A percentile compares a stretch with the other conserved stretches of the same genome.
phyloP scores from a whole-genome alignment of 1,140 invertebrate genomes.

The Eurosta solidaginis region DNA sequence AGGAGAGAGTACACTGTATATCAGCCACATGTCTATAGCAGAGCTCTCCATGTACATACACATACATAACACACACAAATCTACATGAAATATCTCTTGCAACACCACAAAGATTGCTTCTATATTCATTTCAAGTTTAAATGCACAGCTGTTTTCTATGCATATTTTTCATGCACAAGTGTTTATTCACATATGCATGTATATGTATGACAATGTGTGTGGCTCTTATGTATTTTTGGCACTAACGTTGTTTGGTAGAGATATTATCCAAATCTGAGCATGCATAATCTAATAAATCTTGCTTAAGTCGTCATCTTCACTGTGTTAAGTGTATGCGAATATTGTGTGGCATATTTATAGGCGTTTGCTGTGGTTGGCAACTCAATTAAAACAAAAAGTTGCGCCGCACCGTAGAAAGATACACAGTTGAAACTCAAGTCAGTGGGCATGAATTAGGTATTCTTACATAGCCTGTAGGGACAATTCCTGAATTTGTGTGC shows the following conservation, averaged over 20 bases:
- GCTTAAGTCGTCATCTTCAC: background rate
- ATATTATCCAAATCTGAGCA: background rate
- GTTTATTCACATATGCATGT: background rate
- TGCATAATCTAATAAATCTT: conserved; percentile 17
- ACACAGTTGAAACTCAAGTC: background rate
- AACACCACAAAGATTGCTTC: too few relatives aligned
- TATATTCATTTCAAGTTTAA: too few relatives aligned
- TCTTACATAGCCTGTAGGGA: too few relatives aligned
- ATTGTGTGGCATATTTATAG: background rate
- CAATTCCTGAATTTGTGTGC: too few relatives aligned
- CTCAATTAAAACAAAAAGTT: background rate
- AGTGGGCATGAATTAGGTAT: too few relatives aligned
- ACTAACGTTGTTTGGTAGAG: background rate
- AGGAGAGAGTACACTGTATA: too few relatives aligned
- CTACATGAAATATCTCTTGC: too few relatives aligned
- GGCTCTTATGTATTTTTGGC: background rate
- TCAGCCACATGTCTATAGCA: background rate
- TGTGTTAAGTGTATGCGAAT: background rate
- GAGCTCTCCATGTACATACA: background rate
- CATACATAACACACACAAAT: background rate
- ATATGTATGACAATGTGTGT: background rate
- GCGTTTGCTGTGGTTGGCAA: background rate
- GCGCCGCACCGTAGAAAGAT: background rate
- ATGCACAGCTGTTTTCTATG: too few relatives aligned
- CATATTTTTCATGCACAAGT: too few relatives aligned